Conservation (phyloP, 2,797 vertebrate species). For the Pipistrellus pygmaeus region DNA sequence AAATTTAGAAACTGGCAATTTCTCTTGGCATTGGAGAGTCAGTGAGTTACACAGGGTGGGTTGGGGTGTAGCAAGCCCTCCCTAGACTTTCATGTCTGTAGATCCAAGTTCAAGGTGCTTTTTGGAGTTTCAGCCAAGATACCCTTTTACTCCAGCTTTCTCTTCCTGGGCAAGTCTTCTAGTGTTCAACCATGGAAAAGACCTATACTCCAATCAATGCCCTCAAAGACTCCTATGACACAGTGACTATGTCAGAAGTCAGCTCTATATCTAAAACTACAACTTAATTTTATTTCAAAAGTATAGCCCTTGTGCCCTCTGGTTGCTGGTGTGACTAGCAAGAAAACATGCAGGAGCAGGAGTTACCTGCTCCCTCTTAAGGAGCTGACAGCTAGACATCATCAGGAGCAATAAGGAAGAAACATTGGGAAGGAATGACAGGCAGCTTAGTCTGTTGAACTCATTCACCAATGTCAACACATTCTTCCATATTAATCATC, state of each 20-base stretch:
- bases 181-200: not conserved
- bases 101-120: slow-evolving; percentile 66
- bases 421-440: not conserved
- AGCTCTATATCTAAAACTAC: not conserved
- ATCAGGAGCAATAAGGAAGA: not conserved
- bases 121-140: slow-evolving; percentile 51
- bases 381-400: not conserved
- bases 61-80: slow-evolving; percentile 11
- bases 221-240: not conserved
- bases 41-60: slow-evolving; percentile 56
- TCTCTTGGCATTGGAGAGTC: slow-evolving; percentile 55
- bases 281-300: not conserved
- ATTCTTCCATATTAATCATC: not conserved
- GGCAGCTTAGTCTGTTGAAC: not conserved
- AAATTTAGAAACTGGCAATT: slow-evolving; percentile 67
- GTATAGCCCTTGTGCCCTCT: not conserved
- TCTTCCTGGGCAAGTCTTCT: slow-evolving; percentile 46
- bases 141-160: not conserved
- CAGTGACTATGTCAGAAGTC: not conserved
- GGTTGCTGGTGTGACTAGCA: not conserved
- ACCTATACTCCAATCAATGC: not conserved
- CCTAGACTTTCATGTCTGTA: slow-evolving; percentile 58
- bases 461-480: not conserved
- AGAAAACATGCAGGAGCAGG: not conserved
- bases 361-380: not conserved